Evolutionary conservation across 2,797 vertebrate species (phyloP).

Genomic region (Morelia viridis): DNA sequence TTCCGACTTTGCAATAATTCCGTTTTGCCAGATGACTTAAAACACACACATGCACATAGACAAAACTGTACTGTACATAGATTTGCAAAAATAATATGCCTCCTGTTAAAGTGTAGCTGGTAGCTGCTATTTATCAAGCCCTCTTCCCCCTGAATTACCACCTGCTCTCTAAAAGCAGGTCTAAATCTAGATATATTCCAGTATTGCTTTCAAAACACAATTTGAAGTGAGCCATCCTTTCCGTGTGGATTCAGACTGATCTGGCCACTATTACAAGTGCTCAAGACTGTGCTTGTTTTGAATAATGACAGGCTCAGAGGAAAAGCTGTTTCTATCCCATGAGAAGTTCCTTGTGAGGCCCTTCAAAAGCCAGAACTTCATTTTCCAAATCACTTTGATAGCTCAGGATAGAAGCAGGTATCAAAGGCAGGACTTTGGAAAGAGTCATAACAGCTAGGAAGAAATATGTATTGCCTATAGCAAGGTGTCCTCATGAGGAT

Average conservation of each 20-base stretch:
- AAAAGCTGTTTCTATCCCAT: slow-evolving; percentile 28
- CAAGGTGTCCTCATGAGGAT: slow-evolving; percentile 20
- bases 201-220: slow-evolving; percentile 22
- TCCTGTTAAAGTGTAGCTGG: slow-evolving; percentile 41
- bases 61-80: slow-evolving; percentile 69
- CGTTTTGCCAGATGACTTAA: slow-evolving; percentile 64
- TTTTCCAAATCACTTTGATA: slow-evolving; percentile 59
- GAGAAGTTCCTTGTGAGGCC: slow-evolving; percentile 51
- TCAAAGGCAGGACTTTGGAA: background rate
- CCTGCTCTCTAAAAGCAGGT: slow-evolving; percentile 16
- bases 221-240: background rate
- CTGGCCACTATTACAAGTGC: background rate
- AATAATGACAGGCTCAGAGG: slow-evolving; percentile 13
- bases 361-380: slow-evolving; percentile 70
- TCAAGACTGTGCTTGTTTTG: background rate
- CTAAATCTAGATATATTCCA: slow-evolving; percentile 33
- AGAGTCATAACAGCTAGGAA: background rate
- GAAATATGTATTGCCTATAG: background rate
- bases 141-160: slow-evolving; percentile 8
- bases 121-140: slow-evolving; percentile 49
- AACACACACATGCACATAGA: background rate
- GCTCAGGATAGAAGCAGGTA: slow-evolving; percentile 53
- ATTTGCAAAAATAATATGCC: slow-evolving; percentile 67
- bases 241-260: slow-evolving; percentile 12
- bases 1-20: slow-evolving; percentile 69